Base-by-base conservation (phyloP, 1,140 invertebrate species). In the Bombus confusus region DNA sequence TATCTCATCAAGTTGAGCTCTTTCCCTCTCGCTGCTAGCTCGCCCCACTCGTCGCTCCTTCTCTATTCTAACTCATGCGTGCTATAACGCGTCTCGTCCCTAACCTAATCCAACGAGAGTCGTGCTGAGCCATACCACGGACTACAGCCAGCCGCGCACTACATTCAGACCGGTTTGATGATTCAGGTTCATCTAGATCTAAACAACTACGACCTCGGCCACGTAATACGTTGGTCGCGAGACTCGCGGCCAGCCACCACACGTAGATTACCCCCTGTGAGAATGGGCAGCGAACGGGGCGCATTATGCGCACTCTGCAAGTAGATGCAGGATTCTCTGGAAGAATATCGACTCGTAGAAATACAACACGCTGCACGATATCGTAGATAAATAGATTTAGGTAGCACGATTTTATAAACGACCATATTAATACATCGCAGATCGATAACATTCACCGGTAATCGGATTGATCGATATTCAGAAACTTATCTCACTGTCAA, bases 31-130 rank as follows among this genome's bases (percentile, higher is more conserved):
- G 25, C 41, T 69, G 9, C 28, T 18, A 28, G 79, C 80, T 86
- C 62, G 80, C 74, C 86, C 82, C 72, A 57, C 41, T 28, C 69
- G 31, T 71, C 43, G 37, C 74, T 87, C 86, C 75, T 88, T 86
- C 86, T 87, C 87, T 93, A 91, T 91, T 93, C 87, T 88, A 92
- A 92, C 89, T 91, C 92, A 92, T 91, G 91, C 91, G 90, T 91
- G 89, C 87, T 94, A 88, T 87, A 92, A 92, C 91, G 87, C 87
- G 82, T 83, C 87, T 91, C 88, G 92, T 93, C 93, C 94, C 94
- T 94, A 94, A 95, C 94, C 94, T 95, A 92, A 94, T 95, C 93
- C 94, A 95, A 95, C 93, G 82, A 91, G 92, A 92, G 86, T 91
- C 90, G 90, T 79, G 89, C 91, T 92, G 91, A 91, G 93, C 90